These are phyloP conservation scores for Apodemus speciosus DNA, from an alignment of 2,113 vertebrate genomes.

Conservation along the genomic window DNA sequence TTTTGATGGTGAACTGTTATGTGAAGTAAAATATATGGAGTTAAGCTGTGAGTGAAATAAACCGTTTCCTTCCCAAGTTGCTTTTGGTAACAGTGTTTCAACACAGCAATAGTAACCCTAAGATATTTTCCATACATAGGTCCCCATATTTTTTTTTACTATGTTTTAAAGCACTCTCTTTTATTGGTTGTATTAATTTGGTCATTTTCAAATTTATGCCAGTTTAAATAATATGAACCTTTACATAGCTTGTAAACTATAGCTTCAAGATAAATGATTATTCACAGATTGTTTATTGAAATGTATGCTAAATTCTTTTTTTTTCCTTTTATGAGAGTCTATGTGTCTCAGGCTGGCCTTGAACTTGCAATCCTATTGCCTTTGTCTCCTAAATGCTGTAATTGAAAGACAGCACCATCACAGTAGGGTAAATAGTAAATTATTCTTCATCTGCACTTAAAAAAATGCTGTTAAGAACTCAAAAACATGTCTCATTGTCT, in stretches of 20 bases:
- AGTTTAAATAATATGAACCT: constrained; percentile 25
- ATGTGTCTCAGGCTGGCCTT: neutral
- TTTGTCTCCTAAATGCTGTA: neutral
- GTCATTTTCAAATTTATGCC: constrained; percentile 10
- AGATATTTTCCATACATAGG: neutral
- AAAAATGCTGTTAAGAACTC: neutral
- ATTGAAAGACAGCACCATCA: neutral
- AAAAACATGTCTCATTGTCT: neutral
- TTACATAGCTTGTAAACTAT: neutral
- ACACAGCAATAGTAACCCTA: neutral
- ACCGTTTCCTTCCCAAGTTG: neutral
- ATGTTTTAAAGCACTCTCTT: neutral
- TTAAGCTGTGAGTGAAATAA: neutral
- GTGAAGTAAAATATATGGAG: neutral
- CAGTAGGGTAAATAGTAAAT: constrained; percentile 21
- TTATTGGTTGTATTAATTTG: neutral
- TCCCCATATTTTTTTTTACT: neutral
- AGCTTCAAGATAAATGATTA: constrained; percentile 34
- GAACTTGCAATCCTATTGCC: neutral
- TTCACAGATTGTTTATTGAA: neutral
- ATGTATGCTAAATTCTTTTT: neutral
- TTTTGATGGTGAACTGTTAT: neutral
- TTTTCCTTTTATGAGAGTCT: neutral
- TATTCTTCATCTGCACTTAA: constrained; percentile 16
- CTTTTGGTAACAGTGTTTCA: neutral